Evolutionary conservation across 2,113 vertebrate species (phyloP).

Genomic region (Australoheros scitulus): DNA sequence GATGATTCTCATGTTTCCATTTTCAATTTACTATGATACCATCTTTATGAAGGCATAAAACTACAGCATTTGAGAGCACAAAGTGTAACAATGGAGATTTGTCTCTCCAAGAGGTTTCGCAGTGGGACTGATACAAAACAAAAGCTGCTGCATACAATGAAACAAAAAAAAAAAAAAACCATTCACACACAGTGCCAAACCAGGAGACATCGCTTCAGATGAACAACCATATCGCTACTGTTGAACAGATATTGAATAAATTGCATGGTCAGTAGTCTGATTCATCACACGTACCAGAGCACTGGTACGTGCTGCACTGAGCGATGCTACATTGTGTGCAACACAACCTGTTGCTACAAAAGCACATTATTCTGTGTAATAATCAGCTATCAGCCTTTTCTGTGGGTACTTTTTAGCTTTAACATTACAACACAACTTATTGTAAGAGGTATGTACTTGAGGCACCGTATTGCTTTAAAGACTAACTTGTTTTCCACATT

Average conservation of each 20-base stretch:
- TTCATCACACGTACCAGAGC: constrained; percentile 8
- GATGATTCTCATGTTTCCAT: constrained; percentile 25
- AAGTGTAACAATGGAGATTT: constrained; percentile 37
- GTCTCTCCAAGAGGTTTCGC: constrained; percentile 30
- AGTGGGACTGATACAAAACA: constrained; percentile 16
- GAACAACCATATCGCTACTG: constrained; percentile 14
- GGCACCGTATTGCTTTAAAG: not conserved
- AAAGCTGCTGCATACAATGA: not conserved
- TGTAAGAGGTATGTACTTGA: not conserved
- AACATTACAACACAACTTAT: not conserved
- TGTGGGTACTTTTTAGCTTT: not conserved
- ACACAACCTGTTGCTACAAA: not conserved
- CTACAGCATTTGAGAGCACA: constrained; percentile 1
- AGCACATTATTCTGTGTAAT: not conserved
- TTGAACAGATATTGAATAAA: constrained; percentile 28
- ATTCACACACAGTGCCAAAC: constrained; percentile 13
- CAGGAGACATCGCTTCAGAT: constrained; percentile 2
- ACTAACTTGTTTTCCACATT: not conserved
- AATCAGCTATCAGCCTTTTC: not conserved
- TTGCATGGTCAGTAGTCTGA: constrained; percentile 12
- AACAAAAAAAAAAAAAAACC: constrained; percentile 6
- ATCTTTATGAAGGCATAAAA: constrained; percentile 36
- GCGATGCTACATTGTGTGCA: not conserved
- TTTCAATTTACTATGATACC: constrained; percentile 28
- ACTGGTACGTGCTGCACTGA: not conserved